These are phyloP conservation scores for Origma solitaria DNA, from an alignment of 2,113 vertebrate species.

Conservation along the genomic window DNA sequence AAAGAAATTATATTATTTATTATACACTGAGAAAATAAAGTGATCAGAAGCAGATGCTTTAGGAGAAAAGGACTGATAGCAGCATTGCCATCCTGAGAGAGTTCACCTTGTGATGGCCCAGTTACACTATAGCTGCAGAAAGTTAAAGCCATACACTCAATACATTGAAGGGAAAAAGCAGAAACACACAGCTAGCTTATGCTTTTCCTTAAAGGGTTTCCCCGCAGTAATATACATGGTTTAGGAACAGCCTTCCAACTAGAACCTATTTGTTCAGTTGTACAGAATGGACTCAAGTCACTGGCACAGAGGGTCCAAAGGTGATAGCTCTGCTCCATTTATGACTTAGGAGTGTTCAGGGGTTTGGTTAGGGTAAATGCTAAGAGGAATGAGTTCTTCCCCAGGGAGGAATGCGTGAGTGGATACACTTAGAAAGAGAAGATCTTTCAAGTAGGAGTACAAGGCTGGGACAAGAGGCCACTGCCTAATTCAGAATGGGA, in stretches of 20 bases:
- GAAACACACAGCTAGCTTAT: background rate
- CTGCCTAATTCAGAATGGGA: background rate
- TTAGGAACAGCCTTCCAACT: background rate
- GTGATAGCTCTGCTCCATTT: background rate
- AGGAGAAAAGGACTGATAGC: background rate
- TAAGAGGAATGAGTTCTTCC: background rate
- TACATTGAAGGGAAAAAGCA: background rate
- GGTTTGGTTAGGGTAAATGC: accelerated
- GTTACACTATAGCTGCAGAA: background rate
- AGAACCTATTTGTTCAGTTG: background rate
- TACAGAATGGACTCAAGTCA: background rate
- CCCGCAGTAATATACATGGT: background rate
- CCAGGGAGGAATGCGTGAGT: background rate
- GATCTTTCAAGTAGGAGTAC: background rate
- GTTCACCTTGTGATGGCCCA: background rate
- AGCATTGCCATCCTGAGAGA: background rate
- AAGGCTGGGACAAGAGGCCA: background rate
- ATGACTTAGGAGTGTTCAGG: background rate
- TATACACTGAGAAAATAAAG: background rate
- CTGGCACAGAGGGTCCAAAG: background rate
- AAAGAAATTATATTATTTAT: background rate
- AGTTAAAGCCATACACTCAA: background rate
- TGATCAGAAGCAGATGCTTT: background rate
- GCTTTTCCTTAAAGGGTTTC: background rate
- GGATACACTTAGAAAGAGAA: background rate